Evolutionary conservation across 92 coral and sea anemone genomes (phyloP).

Genomic region (Isaurus tuberculatus): DNA sequence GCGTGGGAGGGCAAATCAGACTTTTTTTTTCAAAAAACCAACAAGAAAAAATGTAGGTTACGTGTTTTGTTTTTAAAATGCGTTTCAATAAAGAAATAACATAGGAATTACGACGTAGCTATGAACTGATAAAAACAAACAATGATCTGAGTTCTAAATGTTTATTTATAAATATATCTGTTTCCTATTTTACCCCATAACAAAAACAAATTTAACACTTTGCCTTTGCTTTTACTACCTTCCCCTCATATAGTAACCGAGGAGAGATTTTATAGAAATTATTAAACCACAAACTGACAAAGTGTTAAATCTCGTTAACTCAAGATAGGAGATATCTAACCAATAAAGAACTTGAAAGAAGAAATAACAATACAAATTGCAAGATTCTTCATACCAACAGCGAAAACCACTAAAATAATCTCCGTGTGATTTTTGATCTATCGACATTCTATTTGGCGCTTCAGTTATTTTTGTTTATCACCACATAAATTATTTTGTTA

Average conservation of each 20-base stretch:
- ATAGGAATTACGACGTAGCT: not conserved
- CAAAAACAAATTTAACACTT: not conserved
- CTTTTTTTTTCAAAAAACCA: not conserved
- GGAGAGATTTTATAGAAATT: too few relatives aligned
- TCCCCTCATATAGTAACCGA: too few relatives aligned
- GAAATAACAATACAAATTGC: not conserved
- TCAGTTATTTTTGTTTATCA: not conserved
- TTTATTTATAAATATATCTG: not conserved
- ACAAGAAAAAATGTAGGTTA: not conserved
- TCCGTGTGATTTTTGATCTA: not conserved
- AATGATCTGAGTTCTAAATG: not conserved
- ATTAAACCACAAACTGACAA: not conserved
- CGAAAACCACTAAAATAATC: not conserved
- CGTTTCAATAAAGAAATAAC: not conserved
- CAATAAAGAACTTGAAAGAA: not conserved
- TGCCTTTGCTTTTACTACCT: too few relatives aligned
- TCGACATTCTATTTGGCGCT: not conserved
- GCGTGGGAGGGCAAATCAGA: constrained; percentile 32
- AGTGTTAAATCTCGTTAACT: not conserved
- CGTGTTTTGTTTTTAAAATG: not conserved
- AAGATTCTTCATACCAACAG: not conserved
- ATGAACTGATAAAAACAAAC: not conserved
- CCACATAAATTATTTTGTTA: not conserved
- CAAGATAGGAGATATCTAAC: too few relatives aligned
- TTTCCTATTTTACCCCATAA: not conserved